These are phyloP conservation scores for Phorcus lineatus DNA, from an alignment of 2,888 invertebrate species.

Conservation along the genomic window DNA sequence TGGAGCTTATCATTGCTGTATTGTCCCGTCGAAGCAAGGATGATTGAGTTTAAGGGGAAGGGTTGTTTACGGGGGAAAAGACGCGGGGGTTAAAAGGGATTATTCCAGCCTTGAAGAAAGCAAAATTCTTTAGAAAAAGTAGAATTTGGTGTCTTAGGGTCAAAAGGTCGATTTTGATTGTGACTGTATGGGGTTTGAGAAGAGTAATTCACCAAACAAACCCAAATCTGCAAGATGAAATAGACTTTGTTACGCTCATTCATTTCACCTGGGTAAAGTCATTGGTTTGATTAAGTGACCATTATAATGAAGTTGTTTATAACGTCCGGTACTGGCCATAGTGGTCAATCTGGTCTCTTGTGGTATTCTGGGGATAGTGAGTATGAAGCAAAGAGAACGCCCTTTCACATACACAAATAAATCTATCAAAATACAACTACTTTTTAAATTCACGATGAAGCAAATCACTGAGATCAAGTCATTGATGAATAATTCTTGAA, in stretches of 20 bases:
- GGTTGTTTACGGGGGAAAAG: neutral
- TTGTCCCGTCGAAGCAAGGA: neutral
- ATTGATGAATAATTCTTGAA: too few relatives aligned
- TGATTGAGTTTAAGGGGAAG: neutral
- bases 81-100: slow-evolving; percentile 12
- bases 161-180: slow-evolving; percentile 16
- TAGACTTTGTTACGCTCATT: neutral
- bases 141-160: neutral
- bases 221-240: neutral
- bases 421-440: too few relatives aligned
- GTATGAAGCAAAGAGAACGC: too few relatives aligned
- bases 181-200: neutral
- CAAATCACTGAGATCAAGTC: too few relatives aligned
- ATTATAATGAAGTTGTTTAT: slow-evolving; percentile 11
- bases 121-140: slow-evolving; percentile 17
- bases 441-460: too few relatives aligned
- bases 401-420: too few relatives aligned
- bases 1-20: neutral
- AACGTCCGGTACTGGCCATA: neutral
- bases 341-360: too few relatives aligned
- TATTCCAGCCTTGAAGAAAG: slow-evolving; percentile 13
- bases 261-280: neutral
- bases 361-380: too few relatives aligned
- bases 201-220: slow-evolving; percentile 21
- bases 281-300: slow-evolving; percentile 16